Conservation (phyloP, 23 tunicate genomes). For the Clavelina lepadiformis region DNA sequence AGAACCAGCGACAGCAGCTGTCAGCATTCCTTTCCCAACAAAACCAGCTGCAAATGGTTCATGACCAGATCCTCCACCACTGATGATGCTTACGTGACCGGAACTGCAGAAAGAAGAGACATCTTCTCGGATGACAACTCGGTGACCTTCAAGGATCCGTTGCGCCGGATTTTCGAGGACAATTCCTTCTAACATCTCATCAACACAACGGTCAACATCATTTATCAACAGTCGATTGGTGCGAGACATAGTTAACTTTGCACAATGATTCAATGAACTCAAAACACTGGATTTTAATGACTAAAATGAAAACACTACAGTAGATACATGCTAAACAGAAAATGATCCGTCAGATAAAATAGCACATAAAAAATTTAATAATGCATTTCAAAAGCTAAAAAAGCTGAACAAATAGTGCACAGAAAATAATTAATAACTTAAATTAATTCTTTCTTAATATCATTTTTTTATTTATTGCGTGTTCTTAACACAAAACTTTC, state of each 20-base stretch:
- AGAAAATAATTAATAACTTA: too few species aligned
- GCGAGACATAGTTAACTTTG: constrained; percentile 74
- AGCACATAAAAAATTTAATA: too few species aligned
- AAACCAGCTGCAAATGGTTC: constrained; percentile 99
- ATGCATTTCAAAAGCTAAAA: too few species aligned
- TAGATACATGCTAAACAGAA: too few species aligned
- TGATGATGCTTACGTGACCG: constrained; percentile 46
- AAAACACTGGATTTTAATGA: too few species aligned
- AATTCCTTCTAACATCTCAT: constrained; percentile 78
- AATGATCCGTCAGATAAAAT: too few species aligned
- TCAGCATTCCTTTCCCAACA: constrained; percentile 96
- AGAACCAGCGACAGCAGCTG: constrained; percentile 98
- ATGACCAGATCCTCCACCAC: constrained; percentile 99
- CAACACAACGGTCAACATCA: constrained; percentile 67
- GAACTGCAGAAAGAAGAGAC: constrained; percentile 17
- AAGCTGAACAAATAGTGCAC: too few species aligned
- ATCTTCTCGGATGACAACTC: constrained; percentile 82
- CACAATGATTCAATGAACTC: too few species aligned
- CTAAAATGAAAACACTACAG: too few species aligned
- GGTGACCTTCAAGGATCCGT: constrained; percentile 60
- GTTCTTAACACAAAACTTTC: too few species aligned
- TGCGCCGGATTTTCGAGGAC: constrained; percentile 47
- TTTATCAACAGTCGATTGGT: constrained; percentile 65
- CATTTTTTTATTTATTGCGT: too few species aligned
- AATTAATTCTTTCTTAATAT: too few species aligned